Base-by-base conservation (phyloP, 1,140 invertebrate genomes). In the Apocrypta bakeri region DNA sequence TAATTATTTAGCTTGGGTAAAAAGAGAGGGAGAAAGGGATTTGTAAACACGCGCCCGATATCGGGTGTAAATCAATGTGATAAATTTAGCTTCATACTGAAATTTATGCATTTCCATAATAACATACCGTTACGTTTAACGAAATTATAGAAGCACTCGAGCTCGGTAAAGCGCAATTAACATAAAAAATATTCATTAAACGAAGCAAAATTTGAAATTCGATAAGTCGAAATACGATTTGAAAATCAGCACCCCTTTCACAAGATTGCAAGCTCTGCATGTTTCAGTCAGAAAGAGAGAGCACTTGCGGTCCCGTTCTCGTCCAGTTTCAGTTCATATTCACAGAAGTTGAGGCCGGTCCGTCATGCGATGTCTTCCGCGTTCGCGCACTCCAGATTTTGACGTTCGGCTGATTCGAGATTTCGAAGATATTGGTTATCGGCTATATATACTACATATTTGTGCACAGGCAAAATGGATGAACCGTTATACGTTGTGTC, bases 351-450 rank as follows among this genome's bases (percentile, higher is more conserved):
- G 21, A n/a, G 68, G 21, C 14, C 31, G 9, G 31, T 56, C 63
- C 37, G 68, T 78, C n/a, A n/a, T n/a, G n/a, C n/a, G n/a, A n/a
- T 78, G 25, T 78, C 76, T 78, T 68, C 68, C 37, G 33, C 29
- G 29, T 71, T 17, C 21, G 48, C 48, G 48, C 48, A 56, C 48
- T 56, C 48, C 17, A 56, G 48, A 17, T 56, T 56, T 56, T 56
- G 48, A 56, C 48, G 48, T 56, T n/a, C 48, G 40, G 40, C 40
- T 12, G 40, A 12, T 42, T 42, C 40, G 17, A 21, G 48, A 56
- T 56, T 56, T n/a, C 21, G 48, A 21, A 56, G 48, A 56, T 56
- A 56, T 56, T 56, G 48, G 48, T 56, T 56, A 56, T 56, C 17
- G 48, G 4, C 48, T 56, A 3, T 3, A 48, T 17, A 12, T n/a